Base-by-base conservation (phyloP, 2,888 invertebrate genomes). In the Drosophila tanythrix region DNA sequence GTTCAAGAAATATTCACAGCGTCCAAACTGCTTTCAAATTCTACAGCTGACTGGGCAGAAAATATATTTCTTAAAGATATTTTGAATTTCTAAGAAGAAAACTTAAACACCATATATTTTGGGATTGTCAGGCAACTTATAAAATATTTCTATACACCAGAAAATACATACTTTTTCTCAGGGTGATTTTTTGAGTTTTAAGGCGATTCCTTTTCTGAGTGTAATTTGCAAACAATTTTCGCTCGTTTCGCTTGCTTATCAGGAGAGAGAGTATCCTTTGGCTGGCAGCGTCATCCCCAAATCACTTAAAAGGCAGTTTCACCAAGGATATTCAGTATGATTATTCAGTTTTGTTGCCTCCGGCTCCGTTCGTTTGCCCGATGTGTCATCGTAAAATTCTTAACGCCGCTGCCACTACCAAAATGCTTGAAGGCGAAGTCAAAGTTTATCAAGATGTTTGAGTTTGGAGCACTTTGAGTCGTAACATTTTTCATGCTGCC, bases 401-500 rank as follows among this genome's bases (percentile, higher is more conserved):
- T 71, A 60, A 55, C 13, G 53, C 0, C 33, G 35, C 52, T 53
- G 38, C 21, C 71, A 25, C 33, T 48, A 71, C 40, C 38, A 35
- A 50, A 48, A 33, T 36, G 25, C 21, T 21, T 21, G 10, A 27
- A 33, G 40, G 27, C 21, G 72, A 40, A 21, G 15, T 35, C 55
- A 2, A 50, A 46, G 40, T 40, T 46, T 48, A 60, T 55, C 38
- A 50, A 21, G 29, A 35, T 27, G 13, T 36, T 31, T 29, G n/a
- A 31, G 46, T 15, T 29, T 59, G 33, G 29, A 25, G 46, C 31
- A 31, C 25, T 57, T 57, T 52, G 51, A 43, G 43, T 36, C 66
- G 56, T 74, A 50, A 78, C 69, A 78, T 52, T 59, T 35, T 62
- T 64, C 77, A 77, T 72, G 65, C 69, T 69, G 72, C 27, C 33